phyloP scores from a whole-genome alignment of 2,113 vertebrate species.

The Oxygymnocypris stewartii region DNA sequence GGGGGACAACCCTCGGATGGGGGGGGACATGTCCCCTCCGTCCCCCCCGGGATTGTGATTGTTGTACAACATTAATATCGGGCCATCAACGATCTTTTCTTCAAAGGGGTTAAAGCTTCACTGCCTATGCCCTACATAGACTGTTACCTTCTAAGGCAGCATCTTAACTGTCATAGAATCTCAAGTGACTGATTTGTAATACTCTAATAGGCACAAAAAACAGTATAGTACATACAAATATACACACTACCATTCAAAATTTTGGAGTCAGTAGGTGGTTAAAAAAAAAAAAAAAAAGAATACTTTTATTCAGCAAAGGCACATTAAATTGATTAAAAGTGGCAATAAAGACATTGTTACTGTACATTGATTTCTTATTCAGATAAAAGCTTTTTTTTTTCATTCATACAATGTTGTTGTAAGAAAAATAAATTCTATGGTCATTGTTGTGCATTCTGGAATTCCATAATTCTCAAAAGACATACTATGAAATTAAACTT shows the following conservation, averaged over 20 bases:
- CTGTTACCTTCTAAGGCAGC: not conserved
- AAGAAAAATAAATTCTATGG: not conserved
- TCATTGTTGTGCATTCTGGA: not conserved
- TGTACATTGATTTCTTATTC: not conserved
- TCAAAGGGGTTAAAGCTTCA: not conserved
- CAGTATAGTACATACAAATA: not conserved
- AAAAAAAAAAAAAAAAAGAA: too few species aligned
- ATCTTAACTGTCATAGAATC: not conserved
- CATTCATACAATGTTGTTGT: not conserved
- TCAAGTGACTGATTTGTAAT: too few species aligned
- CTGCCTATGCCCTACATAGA: not conserved
- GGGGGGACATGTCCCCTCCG: too few species aligned
- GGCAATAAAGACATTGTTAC: not conserved
- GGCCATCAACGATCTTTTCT: too few species aligned
- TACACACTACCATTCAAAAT: not conserved
- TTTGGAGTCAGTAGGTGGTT: too few species aligned
- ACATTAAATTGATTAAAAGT: not conserved
- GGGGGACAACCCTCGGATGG: too few species aligned
- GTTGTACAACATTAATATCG: too few species aligned
- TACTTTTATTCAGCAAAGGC: not conserved
- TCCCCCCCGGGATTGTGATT: too few species aligned
- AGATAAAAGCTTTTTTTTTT: not conserved
- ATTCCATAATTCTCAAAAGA: not conserved
- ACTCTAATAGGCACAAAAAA: too few species aligned
- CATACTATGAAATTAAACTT: not conserved